These are phyloP conservation scores for Allolobophora icterica DNA, from an alignment of 2,888 invertebrate species.

Conservation along the genomic window DNA sequence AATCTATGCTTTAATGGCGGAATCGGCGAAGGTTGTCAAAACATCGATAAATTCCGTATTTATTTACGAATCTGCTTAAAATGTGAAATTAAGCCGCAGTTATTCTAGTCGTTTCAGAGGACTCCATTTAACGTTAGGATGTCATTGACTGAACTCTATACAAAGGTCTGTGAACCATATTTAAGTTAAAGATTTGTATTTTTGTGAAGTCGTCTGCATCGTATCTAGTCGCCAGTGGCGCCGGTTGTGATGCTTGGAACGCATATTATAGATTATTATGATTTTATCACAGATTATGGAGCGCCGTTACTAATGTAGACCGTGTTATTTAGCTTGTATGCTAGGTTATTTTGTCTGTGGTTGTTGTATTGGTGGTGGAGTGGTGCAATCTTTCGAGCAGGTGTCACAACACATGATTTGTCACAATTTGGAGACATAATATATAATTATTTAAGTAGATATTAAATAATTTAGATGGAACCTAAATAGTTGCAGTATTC, in stretches of 20 bases:
- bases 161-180: conserved; percentile 6
- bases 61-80: conserved; percentile 11
- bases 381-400: neutral
- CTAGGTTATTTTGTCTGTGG: neutral
- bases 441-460: no score
- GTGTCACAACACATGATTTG: no score
- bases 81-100: neutral
- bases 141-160: conserved; percentile 24
- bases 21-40: neutral
- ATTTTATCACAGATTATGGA: neutral
- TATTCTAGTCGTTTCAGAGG: neutral
- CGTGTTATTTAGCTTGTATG: neutral
- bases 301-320: neutral
- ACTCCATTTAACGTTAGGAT: neutral
- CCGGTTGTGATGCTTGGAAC: neutral
- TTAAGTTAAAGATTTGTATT: neutral
- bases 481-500: no score
- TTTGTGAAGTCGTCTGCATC: neutral
- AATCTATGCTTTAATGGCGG: conserved; percentile 1
- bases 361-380: neutral
- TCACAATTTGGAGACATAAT: no score
- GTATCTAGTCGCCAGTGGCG: neutral
- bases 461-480: no score
- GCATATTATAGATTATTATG: neutral
- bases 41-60: conserved; percentile 17